Evolutionary conservation across 2,888 invertebrate genomes (phyloP).

Genomic region (Polydrusus cervinus): DNA sequence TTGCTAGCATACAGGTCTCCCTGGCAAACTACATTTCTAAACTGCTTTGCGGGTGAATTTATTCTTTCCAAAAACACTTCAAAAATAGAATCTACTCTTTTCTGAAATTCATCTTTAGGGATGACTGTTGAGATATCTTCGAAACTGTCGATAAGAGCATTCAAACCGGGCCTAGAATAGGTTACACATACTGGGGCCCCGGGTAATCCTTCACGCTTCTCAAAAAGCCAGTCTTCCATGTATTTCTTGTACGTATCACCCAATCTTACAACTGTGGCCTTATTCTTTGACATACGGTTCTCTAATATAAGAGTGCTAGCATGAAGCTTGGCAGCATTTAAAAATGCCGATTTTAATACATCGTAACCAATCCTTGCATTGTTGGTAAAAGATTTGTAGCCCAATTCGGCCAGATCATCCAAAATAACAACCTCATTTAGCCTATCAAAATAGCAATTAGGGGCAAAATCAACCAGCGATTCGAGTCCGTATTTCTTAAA

Average conservation of each 20-base stretch:
- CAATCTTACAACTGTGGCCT: constrained; percentile 55
- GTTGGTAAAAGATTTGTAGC: constrained; percentile 35
- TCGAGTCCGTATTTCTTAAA: constrained; percentile 62
- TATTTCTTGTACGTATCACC: constrained; percentile 61
- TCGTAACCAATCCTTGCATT: constrained; percentile 48
- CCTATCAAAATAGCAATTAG: constrained; percentile 66
- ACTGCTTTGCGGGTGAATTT: constrained; percentile 49
- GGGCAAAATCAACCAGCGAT: constrained; percentile 59
- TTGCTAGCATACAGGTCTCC: constrained; percentile 80
- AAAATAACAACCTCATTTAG: constrained; percentile 65
- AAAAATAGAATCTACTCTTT: constrained; percentile 54
- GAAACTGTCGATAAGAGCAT: constrained; percentile 26
- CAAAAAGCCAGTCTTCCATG: constrained; percentile 54
- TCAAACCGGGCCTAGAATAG: not conserved
- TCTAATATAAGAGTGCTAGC: constrained; percentile 64
- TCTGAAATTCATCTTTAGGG: constrained; percentile 45
- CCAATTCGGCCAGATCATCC: constrained; percentile 64
- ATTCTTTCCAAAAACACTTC: not conserved
- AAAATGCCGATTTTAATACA: constrained; percentile 55
- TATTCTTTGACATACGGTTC: constrained; percentile 55
- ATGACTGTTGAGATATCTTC: constrained; percentile 42
- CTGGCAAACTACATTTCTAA: constrained; percentile 75
- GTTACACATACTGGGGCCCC: constrained; percentile 23
- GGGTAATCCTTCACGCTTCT: constrained; percentile 39
- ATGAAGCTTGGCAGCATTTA: constrained; percentile 62